Evolutionary conservation across 2,888 invertebrate genomes (phyloP), one percentile per base, ranked within the genome.

Genomic region (Netelia melanura): DNA sequence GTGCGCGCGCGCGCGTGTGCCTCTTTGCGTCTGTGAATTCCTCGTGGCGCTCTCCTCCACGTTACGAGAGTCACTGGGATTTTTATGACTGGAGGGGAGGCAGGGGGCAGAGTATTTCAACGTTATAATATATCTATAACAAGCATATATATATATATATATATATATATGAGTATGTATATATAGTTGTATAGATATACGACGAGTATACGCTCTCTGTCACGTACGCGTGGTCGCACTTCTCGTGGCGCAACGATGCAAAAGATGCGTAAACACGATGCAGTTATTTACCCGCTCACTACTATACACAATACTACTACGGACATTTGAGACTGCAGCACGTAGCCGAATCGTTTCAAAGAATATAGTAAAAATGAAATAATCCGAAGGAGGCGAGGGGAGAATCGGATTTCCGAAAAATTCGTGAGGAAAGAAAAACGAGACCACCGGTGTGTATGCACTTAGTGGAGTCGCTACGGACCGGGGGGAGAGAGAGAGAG

Each of bases 161-260:
- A 38, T 38, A 38, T 6, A 38, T 38, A 38, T 38, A 38, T 5
- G 30, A 5, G 30, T 30, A 30, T 30, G 30, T 30, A 30, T 30
- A 30, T 30, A 30, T 30, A 30, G 5, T 30, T 30, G 1, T 30
- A 30, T 30, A 5, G 30, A 30, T 30, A 30, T 30, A n/a, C n/a
- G n/a, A 5, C 5, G 30, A 6, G 30, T 38, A 23, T 68, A 72
- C 70, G 56, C 52, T 62, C 62, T 68, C 81, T 84, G 84, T 84
- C 84, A 84, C 78, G 77, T 75, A 78, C 84, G 84, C 81, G 78
- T 81, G 75, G 78, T 76, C 65, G 72, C 54, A 54, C 38, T 30
- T 52, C 44, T 52, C 58, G 11, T 0, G 21, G 1, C 21, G 48
- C 11, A 48, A 1, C 14, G 48, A 14, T 14, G 48, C 48, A 48